phyloP scores from a whole-genome alignment of 2,888 invertebrate genomes.

The Phyllotreta cruciferae region DNA sequence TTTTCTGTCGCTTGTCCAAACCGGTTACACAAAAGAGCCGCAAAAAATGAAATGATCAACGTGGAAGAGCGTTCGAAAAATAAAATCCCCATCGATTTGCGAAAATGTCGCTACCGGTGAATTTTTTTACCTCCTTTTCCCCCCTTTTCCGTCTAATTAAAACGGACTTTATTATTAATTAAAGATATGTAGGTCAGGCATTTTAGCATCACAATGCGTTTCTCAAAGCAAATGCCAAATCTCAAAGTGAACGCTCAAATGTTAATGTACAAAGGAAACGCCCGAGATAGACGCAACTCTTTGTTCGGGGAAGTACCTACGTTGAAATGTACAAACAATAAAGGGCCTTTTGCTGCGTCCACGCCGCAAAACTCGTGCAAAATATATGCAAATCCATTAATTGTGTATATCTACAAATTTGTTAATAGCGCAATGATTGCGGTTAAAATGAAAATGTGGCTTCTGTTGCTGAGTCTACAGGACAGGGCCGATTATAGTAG shows the following conservation, averaged over 20 bases:
- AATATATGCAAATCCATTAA: no score
- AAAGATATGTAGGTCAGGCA: constrained; percentile 10
- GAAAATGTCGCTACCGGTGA: no score
- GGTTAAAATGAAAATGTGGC: no score
- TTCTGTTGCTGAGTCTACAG: background rate
- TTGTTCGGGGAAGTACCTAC: constrained; percentile 8
- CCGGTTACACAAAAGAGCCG: no score
- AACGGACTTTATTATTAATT: constrained; percentile 12
- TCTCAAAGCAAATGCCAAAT: constrained; percentile 12
- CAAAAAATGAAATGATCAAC: no score
- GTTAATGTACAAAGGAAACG: background rate
- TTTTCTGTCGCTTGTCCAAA: no score
- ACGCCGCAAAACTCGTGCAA: no score
- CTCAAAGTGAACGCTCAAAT: no score
- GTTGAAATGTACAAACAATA: background rate
- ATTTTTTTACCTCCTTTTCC: background rate
- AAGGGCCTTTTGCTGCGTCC: constrained; percentile 1
- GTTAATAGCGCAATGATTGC: no score
- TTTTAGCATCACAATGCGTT: constrained; percentile 18
- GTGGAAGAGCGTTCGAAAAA: background rate
- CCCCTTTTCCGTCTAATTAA: background rate
- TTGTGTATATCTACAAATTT: no score
- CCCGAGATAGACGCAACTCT: constrained; percentile 5
- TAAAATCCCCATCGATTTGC: no score
- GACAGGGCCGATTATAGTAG: background rate